These are phyloP conservation scores for Colostygia pectinataria DNA, from an alignment of 2,888 invertebrate genomes.

Conservation along the genomic window DNA sequence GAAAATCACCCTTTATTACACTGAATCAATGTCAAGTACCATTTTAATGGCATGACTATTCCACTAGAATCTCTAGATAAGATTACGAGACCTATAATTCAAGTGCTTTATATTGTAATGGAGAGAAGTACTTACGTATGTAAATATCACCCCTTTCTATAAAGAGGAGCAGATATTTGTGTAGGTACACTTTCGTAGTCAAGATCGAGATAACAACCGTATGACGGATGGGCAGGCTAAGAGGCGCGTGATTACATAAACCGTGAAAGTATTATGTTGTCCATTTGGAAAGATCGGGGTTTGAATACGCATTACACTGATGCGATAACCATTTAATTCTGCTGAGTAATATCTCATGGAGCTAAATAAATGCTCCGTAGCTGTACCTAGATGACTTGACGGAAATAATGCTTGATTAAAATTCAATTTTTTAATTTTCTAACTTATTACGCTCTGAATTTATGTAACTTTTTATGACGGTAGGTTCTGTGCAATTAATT, in stretches of 20 bases:
- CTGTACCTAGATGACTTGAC: constrained; percentile 10
- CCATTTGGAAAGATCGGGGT: constrained; percentile 61
- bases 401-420: constrained; percentile 16
- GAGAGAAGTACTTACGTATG: constrained; percentile 22
- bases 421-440: constrained; percentile 16
- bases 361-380: constrained; percentile 21
- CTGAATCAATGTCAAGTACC: constrained; percentile 41
- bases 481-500: constrained; percentile 12
- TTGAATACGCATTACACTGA: constrained; percentile 50
- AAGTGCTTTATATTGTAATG: constrained; percentile 26
- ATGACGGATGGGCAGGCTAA: constrained; percentile 67
- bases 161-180: constrained; percentile 57
- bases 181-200: constrained; percentile 64
- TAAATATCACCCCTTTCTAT: constrained; percentile 49
- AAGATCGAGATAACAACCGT: constrained; percentile 66
- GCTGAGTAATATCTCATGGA: constrained; percentile 15
- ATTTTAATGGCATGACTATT: constrained; percentile 26
- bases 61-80: constrained; percentile 24
- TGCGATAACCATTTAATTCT: constrained; percentile 41
- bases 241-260: constrained; percentile 69
- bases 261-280: constrained; percentile 71
- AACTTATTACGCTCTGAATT: constrained; percentile 1
- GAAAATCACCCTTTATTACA: constrained; percentile 49
- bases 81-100: constrained; percentile 30
- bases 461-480: constrained; percentile 11